Evolutionary conservation across 2,113 vertebrate genomes (phyloP), one percentile per base, ranked within the genome.

Genomic region (Petrocephalus microphthalmus): DNA sequence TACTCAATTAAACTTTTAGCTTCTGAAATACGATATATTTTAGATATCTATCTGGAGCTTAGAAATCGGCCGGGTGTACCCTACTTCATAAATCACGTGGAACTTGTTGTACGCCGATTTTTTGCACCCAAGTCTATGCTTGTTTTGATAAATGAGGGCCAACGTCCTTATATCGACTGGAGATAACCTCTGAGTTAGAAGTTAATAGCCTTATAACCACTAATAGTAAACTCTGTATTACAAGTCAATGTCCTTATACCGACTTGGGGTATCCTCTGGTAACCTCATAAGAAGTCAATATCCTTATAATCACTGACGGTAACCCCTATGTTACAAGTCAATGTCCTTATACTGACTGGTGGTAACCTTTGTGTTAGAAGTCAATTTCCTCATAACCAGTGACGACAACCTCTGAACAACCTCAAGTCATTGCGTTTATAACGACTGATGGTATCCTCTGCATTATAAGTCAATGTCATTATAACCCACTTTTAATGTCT

Each of bases 211-310:
- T 64, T 64, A 25, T 64, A 64, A 64, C 60, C 3, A 64, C 8
- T 1, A 1, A 11, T 8, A 3, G n/a, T 11, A 11, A 25, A 2
- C 22, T n/a, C 7, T 25, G 8, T 25, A 0, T 25, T 60, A n/a
- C 57, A 11, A 60, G 57, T n/a, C 57, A n/a, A 0, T 2, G 1
- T 57, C 20, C 20, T 57, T 57, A 20, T 57, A 22, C 20, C 19
- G 5, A 57, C 56, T 0, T 1, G 22, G 5, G 22, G 56, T 22
- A 57, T 22, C 20, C 56, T 57, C 56, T 57, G 56, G 42, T 42
- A 42, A 42, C 42, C 42, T 42, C 7, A 0, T 57, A 22, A 7
- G 6, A 8, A 57, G 56, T 57, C 56, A 57, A 0, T 8, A 3
- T 54, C 53, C 20, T 57, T 57, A 57, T 22, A 57, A 57, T 6